These are phyloP conservation scores for Callyntrura sp. DNA, from an alignment of 2,888 invertebrate species.

Conservation along the genomic window DNA sequence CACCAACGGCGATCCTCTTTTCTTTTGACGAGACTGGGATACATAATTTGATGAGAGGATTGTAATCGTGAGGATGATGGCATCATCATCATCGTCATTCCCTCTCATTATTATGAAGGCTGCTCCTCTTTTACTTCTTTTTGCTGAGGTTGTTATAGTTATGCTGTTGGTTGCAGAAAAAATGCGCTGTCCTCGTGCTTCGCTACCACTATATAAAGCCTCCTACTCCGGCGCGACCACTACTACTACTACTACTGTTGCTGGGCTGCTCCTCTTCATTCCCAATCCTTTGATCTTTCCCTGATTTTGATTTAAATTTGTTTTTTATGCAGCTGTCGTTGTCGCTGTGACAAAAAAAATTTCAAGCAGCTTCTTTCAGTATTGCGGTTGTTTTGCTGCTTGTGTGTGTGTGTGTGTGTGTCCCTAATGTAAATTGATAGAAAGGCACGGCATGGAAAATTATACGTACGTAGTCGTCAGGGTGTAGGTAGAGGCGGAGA, in stretches of 20 bases:
- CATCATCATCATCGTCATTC: not conserved
- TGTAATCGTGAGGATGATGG: not conserved
- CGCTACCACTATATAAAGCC: too few relatives aligned
- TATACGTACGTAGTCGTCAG: too few relatives aligned
- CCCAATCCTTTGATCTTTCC: not conserved
- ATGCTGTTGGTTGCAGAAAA: not conserved
- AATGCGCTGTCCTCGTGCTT: conserved; percentile 15
- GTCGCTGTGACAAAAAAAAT: not conserved
- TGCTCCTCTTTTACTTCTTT: not conserved
- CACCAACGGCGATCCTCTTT: conserved; percentile 2
- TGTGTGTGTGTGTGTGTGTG: too few relatives aligned
- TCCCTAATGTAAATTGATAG: too few relatives aligned
- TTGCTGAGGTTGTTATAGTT: not conserved
- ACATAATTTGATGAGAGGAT: not conserved
- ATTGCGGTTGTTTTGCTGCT: too few relatives aligned
- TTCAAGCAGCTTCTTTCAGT: not conserved
- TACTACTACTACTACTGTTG: not conserved
- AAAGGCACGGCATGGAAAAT: too few relatives aligned
- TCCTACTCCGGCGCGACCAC: not conserved
- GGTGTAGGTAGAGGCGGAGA: too few relatives aligned
- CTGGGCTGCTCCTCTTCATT: not conserved
- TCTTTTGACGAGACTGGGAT: not conserved
- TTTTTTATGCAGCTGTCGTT: conserved; percentile 32
- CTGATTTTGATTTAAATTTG: conserved; percentile 3
- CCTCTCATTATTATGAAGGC: not conserved